Base-by-base conservation (phyloP, 2,113 vertebrate genomes). In the Spheniscus mendiculus region DNA sequence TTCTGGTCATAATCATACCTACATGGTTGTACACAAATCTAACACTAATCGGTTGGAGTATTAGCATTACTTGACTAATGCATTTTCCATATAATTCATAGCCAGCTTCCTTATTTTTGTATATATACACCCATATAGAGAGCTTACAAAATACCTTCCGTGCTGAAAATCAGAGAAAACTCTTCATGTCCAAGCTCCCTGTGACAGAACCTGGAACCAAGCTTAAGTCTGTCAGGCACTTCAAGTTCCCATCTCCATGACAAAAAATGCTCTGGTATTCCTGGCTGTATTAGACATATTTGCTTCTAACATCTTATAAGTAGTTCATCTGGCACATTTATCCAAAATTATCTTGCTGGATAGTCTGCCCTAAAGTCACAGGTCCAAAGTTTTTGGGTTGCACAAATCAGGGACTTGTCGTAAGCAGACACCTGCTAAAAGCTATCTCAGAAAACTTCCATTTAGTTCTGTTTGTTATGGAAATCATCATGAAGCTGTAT, bases 21-120 rank as follows among this genome's bases (percentile, higher is more conserved):
- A 40, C 23, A 27, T 10, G 6, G 6, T 44, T 87, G 23, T 77
- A 61, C 4, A 73, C 34, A 65, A 34, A 11, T 12, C 27, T 52
- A 81, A 53, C 7, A 70, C 6, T 42, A 25, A 59, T 61, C 30
- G 36, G 52, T 23, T 0, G 0, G 21, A 18, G 8, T 4, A 23
- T 61, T 65, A 73, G 7, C 18, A 58, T 78, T 58, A 66, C 11
- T 56, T 50, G 10, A 56, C 11, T 59, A 59, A 65, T 32, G 7
- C 1, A 21, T 91, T 95, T 92, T 77, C 49, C 11, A 6, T 56
- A 40, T 29, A 38, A 76, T 30, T 72, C 13, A 23, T 34, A 12
- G 14, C 12, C 53, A 50, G 11, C 65, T 95, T 92, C 18, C 5
- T 44, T 83, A 21, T 15, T 61, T 14, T 16, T 67, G 18, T 70